Evolutionary conservation across 2,888 invertebrate genomes (phyloP).

Genomic region (Ochlodes sylvanus): DNA sequence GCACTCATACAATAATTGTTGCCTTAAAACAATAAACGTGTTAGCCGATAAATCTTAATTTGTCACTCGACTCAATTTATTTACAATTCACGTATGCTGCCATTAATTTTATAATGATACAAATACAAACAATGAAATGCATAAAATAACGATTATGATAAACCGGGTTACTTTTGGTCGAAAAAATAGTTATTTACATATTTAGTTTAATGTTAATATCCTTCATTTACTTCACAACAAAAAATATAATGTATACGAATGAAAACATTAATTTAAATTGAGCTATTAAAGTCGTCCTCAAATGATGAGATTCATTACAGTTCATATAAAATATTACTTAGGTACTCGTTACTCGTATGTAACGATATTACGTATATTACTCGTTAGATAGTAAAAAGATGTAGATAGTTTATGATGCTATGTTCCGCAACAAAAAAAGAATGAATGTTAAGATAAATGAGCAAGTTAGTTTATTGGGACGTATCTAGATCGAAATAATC

Average conservation of each 20-base stretch:
- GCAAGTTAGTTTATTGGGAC: too few relatives aligned
- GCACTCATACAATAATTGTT: constrained; percentile 42
- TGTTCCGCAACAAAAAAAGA: too few relatives aligned
- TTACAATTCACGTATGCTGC: background rate
- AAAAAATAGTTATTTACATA: background rate
- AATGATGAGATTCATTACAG: background rate
- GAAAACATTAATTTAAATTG: background rate
- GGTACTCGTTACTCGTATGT: background rate
- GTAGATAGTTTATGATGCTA: too few relatives aligned
- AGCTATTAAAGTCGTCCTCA: background rate
- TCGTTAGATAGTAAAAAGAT: too few relatives aligned
- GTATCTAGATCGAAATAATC: too few relatives aligned
- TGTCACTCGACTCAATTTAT: constrained; percentile 15
- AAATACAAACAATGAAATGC: background rate
- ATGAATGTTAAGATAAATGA: too few relatives aligned
- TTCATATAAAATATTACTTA: background rate
- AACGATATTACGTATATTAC: too few relatives aligned
- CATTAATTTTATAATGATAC: constrained; percentile 3
- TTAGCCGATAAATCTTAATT: constrained; percentile 13
- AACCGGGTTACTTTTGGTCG: background rate
- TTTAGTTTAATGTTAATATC: background rate
- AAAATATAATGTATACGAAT: background rate
- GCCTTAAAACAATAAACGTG: constrained; percentile 39
- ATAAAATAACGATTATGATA: background rate
- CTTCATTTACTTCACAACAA: background rate